Base-by-base conservation (phyloP, 1,140 invertebrate species). In the Diorhabda sublineata region DNA sequence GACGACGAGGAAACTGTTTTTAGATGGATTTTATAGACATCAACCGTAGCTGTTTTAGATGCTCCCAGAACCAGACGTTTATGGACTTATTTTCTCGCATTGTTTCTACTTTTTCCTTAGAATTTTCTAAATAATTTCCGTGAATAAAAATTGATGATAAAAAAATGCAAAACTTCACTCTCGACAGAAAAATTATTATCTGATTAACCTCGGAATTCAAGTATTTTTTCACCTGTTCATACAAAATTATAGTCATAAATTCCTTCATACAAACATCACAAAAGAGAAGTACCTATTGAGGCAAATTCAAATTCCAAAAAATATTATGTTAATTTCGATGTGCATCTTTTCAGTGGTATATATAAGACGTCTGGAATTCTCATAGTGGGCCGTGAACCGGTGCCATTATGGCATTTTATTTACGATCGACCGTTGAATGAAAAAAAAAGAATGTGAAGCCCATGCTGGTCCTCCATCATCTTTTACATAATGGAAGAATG, bases 251-350 rank as follows among this genome's bases (percentile, higher is more conserved):
- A 6, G 47, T n/a, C 47, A 52, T 52, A 52, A 52, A 52, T 52
- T 8, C n/a, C 47, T 52, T n/a, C 47, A 6, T 8, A 8, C 6
- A 6, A 52, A 52, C 47, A 52, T 8, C 47, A 52, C n/a, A 52
- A 52, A 52, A 52, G n/a, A 8, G n/a, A 52, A 6, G n/a, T 52
- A 52, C 47, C 47, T n/a, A 52, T 52, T 52, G 47, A 52, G 47
- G 47, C 47, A 52, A 52, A 52, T 52, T 52, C 47, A 52, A 52
- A 52, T 52, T 52, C 47, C 47, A 52, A 52, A 52, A 52, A 52
- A 52, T 52, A 52, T 52, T 52, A 52, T 52, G 47, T 52, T 52
- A 52, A 52, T 52, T 52, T n/a, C 6, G 6, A 52, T 52, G 47
- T 52, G 47, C 47, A 52, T 52, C 47, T 52, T 52, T 52, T 52